Evolutionary conservation across 64 coral and sea anemone species (phyloP).

Genomic region (Anthopleura sola): DNA sequence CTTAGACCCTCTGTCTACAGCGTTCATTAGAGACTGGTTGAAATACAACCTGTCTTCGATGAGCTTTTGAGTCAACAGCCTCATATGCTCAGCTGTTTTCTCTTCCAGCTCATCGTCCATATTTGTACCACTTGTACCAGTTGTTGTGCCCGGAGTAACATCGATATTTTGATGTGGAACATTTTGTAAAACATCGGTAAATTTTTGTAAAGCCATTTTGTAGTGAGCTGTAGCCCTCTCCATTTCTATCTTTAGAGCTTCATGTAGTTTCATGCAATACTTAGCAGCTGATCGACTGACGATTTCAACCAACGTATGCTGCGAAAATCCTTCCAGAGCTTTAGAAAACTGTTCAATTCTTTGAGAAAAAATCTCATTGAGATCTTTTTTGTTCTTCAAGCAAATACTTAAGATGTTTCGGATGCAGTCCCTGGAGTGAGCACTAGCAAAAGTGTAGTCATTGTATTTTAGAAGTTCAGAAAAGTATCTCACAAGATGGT

Average conservation of each 20-base stretch:
- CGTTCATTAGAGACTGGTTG: conserved; percentile 69
- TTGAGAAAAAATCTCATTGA: conserved; percentile 35
- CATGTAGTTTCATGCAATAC: conserved; percentile 61
- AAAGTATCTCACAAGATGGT: conserved; percentile 74
- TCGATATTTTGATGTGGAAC: conserved; percentile 39
- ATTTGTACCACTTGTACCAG: background rate
- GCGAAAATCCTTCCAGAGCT: conserved; percentile 55
- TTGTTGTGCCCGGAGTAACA: background rate
- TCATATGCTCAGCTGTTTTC: conserved; percentile 33
- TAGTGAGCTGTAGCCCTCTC: conserved; percentile 54
- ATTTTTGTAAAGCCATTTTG: conserved; percentile 57
- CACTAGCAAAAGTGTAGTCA: conserved; percentile 77
- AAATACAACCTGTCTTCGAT: conserved; percentile 84
- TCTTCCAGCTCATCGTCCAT: conserved; percentile 45
- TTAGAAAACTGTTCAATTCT: conserved; percentile 56
- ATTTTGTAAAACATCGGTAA: conserved; percentile 49
- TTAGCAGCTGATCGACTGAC: conserved; percentile 58
- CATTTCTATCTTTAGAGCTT: conserved; percentile 74
- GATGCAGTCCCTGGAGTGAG: conserved; percentile 76
- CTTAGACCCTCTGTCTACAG: conserved; percentile 54
- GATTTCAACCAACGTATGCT: conserved; percentile 70
- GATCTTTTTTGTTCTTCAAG: conserved; percentile 32
- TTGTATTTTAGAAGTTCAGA: conserved; percentile 78
- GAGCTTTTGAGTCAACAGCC: conserved; percentile 58
- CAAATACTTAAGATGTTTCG: conserved; percentile 70